Percentiles rank a stretch among this genome's conserved stretches.
phyloP scores from a whole-genome alignment of 2,888 invertebrate genomes.

The Laspeyria flexula region DNA sequence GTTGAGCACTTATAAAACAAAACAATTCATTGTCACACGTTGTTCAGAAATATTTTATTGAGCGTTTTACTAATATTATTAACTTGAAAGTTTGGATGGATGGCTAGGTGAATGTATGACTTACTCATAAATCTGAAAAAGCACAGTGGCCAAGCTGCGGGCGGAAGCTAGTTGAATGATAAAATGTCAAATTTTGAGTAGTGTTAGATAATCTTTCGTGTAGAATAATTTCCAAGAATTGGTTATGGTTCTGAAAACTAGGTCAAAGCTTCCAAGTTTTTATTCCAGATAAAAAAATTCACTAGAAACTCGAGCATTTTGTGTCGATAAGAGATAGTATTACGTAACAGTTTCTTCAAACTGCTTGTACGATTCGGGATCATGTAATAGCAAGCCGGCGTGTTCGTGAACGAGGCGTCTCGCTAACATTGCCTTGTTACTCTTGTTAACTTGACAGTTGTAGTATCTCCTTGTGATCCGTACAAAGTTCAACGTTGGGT shows the following conservation, averaged over 20 bases:
- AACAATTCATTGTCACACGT: conserved; percentile 45
- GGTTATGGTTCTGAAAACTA: neutral
- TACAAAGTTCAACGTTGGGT: neutral
- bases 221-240: conserved; percentile 1
- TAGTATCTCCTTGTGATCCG: conserved; percentile 7
- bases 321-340: neutral
- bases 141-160: too few species aligned
- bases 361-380: conserved; percentile 16
- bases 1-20: conserved; percentile 61
- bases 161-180: too few species aligned
- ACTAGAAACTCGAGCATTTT: too few species aligned
- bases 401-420: conserved; percentile 22
- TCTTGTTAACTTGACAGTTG: conserved; percentile 20
- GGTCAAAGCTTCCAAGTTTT: neutral
- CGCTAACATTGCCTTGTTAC: conserved; percentile 33
- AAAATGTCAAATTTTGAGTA: too few species aligned
- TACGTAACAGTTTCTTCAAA: conserved; percentile 1
- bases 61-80: conserved; percentile 25
- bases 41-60: conserved; percentile 38
- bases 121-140: too few species aligned
- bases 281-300: neutral
- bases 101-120: too few species aligned
- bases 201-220: conserved; percentile 9
- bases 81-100: too few species aligned
- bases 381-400: conserved; percentile 15